Conservation (phyloP, 2,888 invertebrate species). For the Drosophila paramelanica region DNA sequence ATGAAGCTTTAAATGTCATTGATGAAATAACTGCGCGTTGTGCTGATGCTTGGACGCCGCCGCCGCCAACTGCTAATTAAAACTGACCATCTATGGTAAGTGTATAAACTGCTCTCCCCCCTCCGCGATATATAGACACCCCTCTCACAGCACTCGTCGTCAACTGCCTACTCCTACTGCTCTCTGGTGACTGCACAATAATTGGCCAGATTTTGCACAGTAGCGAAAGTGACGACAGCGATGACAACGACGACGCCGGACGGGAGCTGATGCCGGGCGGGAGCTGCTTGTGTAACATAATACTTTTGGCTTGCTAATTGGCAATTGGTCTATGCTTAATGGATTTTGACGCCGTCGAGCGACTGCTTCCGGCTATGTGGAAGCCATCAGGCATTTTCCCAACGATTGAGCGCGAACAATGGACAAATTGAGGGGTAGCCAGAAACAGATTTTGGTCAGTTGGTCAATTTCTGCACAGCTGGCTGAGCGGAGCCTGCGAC, state of each 20-base stretch:
- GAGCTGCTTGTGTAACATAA: slow-evolving; percentile 52
- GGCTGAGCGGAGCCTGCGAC: slow-evolving; percentile 31
- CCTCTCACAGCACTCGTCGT: too few relatives aligned
- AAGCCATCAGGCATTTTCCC: slow-evolving; percentile 22
- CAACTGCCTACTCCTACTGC: background rate
- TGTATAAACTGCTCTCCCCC: background rate
- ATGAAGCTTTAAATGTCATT: slow-evolving; percentile 83
- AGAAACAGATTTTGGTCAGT: slow-evolving; percentile 57
- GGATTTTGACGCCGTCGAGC: slow-evolving; percentile 68
- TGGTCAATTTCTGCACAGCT: slow-evolving; percentile 61
- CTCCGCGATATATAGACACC: background rate
- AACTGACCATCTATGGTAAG: slow-evolving; percentile 70
- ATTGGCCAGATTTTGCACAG: slow-evolving; percentile 71
- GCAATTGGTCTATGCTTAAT: slow-evolving; percentile 73
- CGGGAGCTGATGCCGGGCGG: slow-evolving; percentile 12
- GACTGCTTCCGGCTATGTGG: slow-evolving; percentile 53
- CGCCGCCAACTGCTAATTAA: slow-evolving; percentile 73
- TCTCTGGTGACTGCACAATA: slow-evolving; percentile 47
- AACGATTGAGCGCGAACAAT: slow-evolving; percentile 54
- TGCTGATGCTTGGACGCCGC: slow-evolving; percentile 8
- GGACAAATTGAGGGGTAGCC: slow-evolving; percentile 18
- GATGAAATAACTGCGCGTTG: slow-evolving; percentile 75
- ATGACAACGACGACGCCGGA: slow-evolving; percentile 1
- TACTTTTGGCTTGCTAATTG: slow-evolving; percentile 58
- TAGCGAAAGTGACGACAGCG: slow-evolving; percentile 69